phyloP scores from a whole-genome alignment of 37 sponge, comb jelly and placozoan genomes.

The Spongilla lacustris region DNA sequence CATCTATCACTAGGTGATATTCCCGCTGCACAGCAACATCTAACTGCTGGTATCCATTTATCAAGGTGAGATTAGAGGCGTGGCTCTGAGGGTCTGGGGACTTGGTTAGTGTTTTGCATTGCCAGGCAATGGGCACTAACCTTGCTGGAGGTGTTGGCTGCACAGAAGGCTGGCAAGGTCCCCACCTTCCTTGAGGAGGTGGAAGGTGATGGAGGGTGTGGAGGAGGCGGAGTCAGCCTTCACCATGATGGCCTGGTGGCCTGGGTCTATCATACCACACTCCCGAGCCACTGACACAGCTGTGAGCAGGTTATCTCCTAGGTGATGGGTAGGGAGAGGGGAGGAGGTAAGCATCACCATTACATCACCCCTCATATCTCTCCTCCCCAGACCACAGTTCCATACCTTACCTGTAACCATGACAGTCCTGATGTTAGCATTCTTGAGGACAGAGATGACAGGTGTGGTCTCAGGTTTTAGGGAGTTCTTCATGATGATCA shows the following conservation, averaged over 20 bases:
- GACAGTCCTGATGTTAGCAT: slow-evolving; percentile 72
- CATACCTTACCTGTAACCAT: slow-evolving; percentile 83
- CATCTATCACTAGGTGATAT: slow-evolving; percentile 44
- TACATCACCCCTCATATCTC: slow-evolving; percentile 26
- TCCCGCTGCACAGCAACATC: not conserved
- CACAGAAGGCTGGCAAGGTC: not conserved
- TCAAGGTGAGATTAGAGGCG: not conserved
- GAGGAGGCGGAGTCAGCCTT: not conserved
- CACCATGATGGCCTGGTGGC: slow-evolving; percentile 35
- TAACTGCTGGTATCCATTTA: not conserved
- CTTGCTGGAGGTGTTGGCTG: not conserved
- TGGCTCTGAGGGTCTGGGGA: not conserved
- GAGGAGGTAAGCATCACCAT: slow-evolving; percentile 4
- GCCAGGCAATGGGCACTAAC: not conserved
- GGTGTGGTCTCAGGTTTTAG: slow-evolving; percentile 86
- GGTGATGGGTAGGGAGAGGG: not conserved
- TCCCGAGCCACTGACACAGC: slow-evolving; percentile 86
- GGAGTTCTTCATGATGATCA: slow-evolving; percentile 88
- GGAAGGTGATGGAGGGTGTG: slow-evolving; percentile 21
- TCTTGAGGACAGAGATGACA: slow-evolving; percentile 54
- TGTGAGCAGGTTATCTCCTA: slow-evolving; percentile 92
- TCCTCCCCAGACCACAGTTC: too few relatives aligned
- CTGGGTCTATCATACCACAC: slow-evolving; percentile 76
- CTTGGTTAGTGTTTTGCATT: not conserved
- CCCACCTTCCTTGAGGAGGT: slow-evolving; percentile 22